Base-by-base conservation (phyloP, 2,113 vertebrate species). In the Heterochromis multidens region DNA sequence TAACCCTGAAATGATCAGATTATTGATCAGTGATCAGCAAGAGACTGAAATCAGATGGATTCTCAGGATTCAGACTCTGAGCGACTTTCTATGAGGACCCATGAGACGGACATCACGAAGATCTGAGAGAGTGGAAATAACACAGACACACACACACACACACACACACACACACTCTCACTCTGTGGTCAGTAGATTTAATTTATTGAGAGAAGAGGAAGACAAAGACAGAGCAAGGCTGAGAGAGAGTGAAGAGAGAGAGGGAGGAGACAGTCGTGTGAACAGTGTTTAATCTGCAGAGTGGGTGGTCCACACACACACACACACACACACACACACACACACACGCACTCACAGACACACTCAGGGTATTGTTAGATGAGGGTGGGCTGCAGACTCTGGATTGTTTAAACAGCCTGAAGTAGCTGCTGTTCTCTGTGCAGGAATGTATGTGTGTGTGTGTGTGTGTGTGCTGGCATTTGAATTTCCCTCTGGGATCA, bases 251-350 rank as follows among this genome's bases (percentile, higher is more conserved):
- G 70, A 74, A 52, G 70, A 70, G 63, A 59, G 74, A 54, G 63
- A 59, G 63, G 35, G 80, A 43, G 52, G 35, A 70, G 29, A 54
- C 37, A 21, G 59, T 59, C 46, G 70, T 54, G 16, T 37, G 70
- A 76, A 77, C 35, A 57, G 74, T 65, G 72, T 77, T 78, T 78
- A 62, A 78, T 84, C 74, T 84, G 82, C 82, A 57, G 76, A 33
- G 82, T 78, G 74, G 82, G 82, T 78, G 82, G 82, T 84, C 82
- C 13, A 37, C 13, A 14, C 19, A 62, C 17, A 63, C 29, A 61
- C 57, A 74, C 11, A 40, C 61, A 56, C 60, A 65, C 56, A 40
- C 49, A 56, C 49, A 16, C 29, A 23, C 49, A 70, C 63, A 27
- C 65, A 70, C 62, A 31, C 25, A 74, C 70, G 14, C 57, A 59